A percentile compares a stretch with the other conserved stretches of the same genome.
phyloP scores from a whole-genome alignment of 30 jellyfish, hydroid and myxozoan species.

The Nemopilema nomurai region DNA sequence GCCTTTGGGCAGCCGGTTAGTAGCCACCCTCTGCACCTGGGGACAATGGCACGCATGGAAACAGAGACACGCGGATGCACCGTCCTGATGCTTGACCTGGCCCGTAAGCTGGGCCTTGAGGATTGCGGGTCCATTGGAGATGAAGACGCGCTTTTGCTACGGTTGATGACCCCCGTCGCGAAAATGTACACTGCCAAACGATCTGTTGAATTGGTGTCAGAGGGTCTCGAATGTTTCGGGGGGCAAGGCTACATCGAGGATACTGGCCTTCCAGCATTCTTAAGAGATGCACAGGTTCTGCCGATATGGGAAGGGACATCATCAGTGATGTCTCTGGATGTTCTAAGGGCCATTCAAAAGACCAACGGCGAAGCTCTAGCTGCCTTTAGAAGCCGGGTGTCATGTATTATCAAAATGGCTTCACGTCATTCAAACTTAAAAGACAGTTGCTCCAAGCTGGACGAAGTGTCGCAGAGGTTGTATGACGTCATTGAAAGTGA shows the following conservation, averaged over 20 bases:
- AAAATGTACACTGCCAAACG: constrained; percentile 91
- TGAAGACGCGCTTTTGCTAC: constrained; percentile 64
- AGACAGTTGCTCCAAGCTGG: constrained; percentile 29
- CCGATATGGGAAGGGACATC: constrained; percentile 96
- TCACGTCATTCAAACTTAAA: constrained; percentile 4
- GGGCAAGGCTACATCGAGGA: constrained; percentile 98
- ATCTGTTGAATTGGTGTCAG: constrained; percentile 83
- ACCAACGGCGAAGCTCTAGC: constrained; percentile 74
- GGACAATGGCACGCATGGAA: constrained; percentile 75
- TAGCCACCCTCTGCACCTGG: constrained; percentile 74
- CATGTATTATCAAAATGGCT: background rate
- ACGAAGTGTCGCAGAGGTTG: constrained; percentile 24
- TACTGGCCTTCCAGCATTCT: constrained; percentile 90
- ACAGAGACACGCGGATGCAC: constrained; percentile 72
- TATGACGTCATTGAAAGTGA: constrained; percentile 23
- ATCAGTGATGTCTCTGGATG: constrained; percentile 80
- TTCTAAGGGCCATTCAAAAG: constrained; percentile 75
- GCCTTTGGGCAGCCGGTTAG: constrained; percentile 76
- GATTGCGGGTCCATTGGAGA: constrained; percentile 70
- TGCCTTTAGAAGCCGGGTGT: constrained; percentile 49
- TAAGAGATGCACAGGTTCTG: constrained; percentile 95
- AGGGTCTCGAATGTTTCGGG: constrained; percentile 92
- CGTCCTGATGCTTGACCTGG: constrained; percentile 66
- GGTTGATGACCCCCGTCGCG: constrained; percentile 85
- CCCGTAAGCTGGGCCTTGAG: constrained; percentile 63